Conservation (phyloP, 2,113 vertebrate genomes). For the Odontesthes bonariensis region DNA sequence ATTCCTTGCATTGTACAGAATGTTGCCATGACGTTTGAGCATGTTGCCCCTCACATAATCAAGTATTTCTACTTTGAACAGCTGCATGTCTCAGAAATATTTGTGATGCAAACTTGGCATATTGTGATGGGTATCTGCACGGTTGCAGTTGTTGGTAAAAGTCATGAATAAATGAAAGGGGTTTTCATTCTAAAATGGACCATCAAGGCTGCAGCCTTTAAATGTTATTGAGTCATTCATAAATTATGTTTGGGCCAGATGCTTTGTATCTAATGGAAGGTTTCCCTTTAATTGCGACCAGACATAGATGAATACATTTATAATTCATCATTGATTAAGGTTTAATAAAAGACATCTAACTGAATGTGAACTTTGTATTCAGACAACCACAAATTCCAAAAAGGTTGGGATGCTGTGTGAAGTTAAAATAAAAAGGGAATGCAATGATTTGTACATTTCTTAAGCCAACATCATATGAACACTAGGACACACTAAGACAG, state of each 20-base stretch:
- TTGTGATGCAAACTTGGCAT: background rate
- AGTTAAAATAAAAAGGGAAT: too few species aligned
- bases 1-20: too few species aligned
- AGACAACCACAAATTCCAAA: too few species aligned
- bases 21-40: background rate
- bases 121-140: too few species aligned
- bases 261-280: background rate
- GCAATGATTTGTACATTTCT: too few species aligned
- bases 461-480: too few species aligned
- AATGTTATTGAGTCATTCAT: slow-evolving; percentile 10
- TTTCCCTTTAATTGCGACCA: background rate
- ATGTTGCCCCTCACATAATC: background rate
- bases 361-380: background rate
- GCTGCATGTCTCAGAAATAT: background rate
- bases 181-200: slow-evolving; percentile 6
- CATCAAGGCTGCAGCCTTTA: background rate
- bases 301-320: background rate
- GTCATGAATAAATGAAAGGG: background rate
- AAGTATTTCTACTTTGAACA: background rate
- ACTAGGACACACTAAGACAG: too few species aligned
- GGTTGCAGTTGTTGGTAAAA: background rate
- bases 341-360: background rate
- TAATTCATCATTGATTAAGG: background rate
- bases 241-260: slow-evolving; percentile 12
- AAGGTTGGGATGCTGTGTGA: too few species aligned